phyloP scores from a whole-genome alignment of 2,113 vertebrate species.

The Plotosus lineatus region DNA sequence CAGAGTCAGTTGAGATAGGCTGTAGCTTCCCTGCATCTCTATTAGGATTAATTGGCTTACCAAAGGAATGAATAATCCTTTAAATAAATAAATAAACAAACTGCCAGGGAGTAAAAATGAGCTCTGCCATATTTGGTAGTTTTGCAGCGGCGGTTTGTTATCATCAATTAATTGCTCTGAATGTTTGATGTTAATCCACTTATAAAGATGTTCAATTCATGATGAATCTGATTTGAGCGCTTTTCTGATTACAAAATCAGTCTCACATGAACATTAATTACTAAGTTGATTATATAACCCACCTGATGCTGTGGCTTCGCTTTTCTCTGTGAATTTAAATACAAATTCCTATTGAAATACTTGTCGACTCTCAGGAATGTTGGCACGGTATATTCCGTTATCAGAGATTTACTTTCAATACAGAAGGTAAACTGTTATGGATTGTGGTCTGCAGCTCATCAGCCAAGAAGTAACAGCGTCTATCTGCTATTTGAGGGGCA shows the following conservation, averaged over 20 bases:
- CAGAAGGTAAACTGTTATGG: not conserved
- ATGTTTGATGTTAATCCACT: not conserved
- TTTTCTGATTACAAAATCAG: slow-evolving; percentile 61
- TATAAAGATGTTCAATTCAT: not conserved
- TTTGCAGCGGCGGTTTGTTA: not conserved
- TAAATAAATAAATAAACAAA: too few species aligned
- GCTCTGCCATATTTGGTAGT: not conserved
- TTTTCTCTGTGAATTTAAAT: not conserved
- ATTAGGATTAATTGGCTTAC: too few species aligned
- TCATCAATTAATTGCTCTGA: not conserved
- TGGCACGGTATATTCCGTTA: not conserved
- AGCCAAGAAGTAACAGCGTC: too few species aligned
- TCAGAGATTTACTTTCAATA: not conserved
- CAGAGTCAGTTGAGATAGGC: too few species aligned
- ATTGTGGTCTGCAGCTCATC: slow-evolving; percentile 1
- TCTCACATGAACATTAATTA: slow-evolving; percentile 59
- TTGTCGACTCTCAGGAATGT: not conserved
- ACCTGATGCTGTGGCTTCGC: not conserved
- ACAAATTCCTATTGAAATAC: not conserved
- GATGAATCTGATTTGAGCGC: slow-evolving; percentile 41
- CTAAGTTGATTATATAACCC: slow-evolving; percentile 53
- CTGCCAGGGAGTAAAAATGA: not conserved
- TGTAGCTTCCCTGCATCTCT: too few species aligned
- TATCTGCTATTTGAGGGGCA: too few species aligned
- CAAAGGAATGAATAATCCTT: too few species aligned